Evolutionary conservation across 2,888 invertebrate genomes (phyloP).

Genomic region (Pseudoips prasinana): DNA sequence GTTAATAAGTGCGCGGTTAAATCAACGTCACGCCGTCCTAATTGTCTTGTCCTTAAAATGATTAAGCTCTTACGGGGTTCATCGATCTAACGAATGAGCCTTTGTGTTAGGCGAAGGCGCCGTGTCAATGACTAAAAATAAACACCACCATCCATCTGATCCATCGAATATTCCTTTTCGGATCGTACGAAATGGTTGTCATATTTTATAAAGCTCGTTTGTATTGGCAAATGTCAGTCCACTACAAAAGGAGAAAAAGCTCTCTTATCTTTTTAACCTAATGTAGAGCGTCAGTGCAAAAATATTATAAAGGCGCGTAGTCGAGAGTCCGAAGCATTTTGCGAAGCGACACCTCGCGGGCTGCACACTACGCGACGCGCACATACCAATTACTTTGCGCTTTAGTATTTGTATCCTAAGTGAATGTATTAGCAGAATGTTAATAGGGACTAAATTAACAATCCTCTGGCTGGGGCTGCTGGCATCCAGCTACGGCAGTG

Average conservation of each 20-base stretch:
- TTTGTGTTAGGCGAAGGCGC: constrained; percentile 21
- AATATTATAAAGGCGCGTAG: constrained; percentile 76
- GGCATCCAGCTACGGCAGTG: constrained; percentile 56
- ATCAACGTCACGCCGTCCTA: no score
- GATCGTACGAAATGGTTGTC: constrained; percentile 53
- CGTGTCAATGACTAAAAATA: constrained; percentile 50
- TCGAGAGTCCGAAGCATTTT: constrained; percentile 68
- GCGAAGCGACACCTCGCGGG: constrained; percentile 72
- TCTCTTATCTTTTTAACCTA: constrained; percentile 73
- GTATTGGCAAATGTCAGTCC: constrained; percentile 57
- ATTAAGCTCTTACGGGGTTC: no score
- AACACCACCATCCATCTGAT: constrained; percentile 36
- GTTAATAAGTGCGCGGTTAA: no score
- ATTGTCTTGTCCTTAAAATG: no score
- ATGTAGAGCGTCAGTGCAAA: constrained; percentile 70
- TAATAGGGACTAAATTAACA: constrained; percentile 49
- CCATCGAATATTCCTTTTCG: constrained; percentile 46
- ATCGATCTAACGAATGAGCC: constrained; percentile 48
- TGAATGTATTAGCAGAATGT: constrained; percentile 57
- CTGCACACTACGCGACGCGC: constrained; percentile 66
- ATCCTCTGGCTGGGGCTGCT: constrained; percentile 53
- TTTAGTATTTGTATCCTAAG: constrained; percentile 29
- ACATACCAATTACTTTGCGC: constrained; percentile 19
- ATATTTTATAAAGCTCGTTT: constrained; percentile 60
- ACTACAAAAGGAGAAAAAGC: constrained; percentile 74